Percentiles rank a stretch among this genome's conserved stretches.
Evolutionary conservation across 2,888 invertebrate genomes (phyloP).

Genomic region (Watsonalla cultraria): DNA sequence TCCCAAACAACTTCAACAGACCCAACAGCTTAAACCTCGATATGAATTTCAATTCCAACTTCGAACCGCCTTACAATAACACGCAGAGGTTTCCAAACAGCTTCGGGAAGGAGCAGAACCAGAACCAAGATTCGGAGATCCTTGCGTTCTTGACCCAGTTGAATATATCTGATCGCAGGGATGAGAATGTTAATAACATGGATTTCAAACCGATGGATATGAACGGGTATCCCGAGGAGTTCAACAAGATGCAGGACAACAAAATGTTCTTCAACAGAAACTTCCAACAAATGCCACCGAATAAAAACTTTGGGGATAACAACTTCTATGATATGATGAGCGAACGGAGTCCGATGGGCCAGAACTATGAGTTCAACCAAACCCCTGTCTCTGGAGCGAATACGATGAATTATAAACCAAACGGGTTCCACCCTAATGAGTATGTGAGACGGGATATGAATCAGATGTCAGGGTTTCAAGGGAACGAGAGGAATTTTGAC

Average conservation of each 20-base stretch:
- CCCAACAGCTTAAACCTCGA: conserved; percentile 66
- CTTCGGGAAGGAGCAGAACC: conserved; percentile 52
- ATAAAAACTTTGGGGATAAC: conserved; percentile 50
- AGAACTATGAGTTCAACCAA: conserved; percentile 59
- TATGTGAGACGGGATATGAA: conserved; percentile 55
- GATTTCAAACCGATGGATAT: conserved; percentile 60
- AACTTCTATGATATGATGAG: conserved; percentile 55
- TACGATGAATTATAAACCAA: conserved; percentile 51
- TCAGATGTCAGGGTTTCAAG: conserved; percentile 45
- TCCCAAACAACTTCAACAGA: conserved; percentile 49
- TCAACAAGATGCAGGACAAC: conserved; percentile 50
- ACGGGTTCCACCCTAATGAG: conserved; percentile 59
- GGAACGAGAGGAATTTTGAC: conserved; percentile 54
- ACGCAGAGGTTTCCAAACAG: conserved; percentile 52
- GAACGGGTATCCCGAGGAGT: conserved; percentile 57
- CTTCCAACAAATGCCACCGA: conserved; percentile 48
- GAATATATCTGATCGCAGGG: conserved; percentile 53
- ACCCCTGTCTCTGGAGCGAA: conserved; percentile 37
- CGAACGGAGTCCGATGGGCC: conserved; percentile 47
- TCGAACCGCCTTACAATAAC: conserved; percentile 41
- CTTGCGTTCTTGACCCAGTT: conserved; percentile 58
- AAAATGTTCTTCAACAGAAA: conserved; percentile 56
- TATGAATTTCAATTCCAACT: conserved; percentile 53
- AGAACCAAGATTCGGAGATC: conserved; percentile 56
- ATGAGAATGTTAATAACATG: conserved; percentile 46